phyloP scores from a whole-genome alignment of 2,888 invertebrate species.

The Xylota sylvarum region DNA sequence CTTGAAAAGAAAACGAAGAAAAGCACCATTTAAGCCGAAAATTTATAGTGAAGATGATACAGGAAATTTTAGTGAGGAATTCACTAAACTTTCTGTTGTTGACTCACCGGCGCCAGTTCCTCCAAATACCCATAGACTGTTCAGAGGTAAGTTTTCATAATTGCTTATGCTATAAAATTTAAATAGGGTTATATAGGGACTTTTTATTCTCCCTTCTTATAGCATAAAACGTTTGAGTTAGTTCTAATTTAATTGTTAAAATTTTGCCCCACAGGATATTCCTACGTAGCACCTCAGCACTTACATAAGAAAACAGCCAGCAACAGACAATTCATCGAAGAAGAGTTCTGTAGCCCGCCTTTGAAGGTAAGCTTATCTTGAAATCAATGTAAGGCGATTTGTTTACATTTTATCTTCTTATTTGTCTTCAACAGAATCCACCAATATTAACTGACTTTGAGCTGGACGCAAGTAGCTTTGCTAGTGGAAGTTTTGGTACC shows the following conservation, averaged over 20 bases:
- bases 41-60: constrained; percentile 95
- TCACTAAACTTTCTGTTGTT: constrained; percentile 95
- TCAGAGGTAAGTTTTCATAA: constrained; percentile 87
- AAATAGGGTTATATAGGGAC: too few species aligned
- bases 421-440: constrained; percentile 78
- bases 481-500: constrained; percentile 81
- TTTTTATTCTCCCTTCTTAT: too few species aligned
- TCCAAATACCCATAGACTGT: constrained; percentile 93
- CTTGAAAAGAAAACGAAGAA: constrained; percentile 90
- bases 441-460: constrained; percentile 79
- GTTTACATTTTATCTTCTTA: background rate
- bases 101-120: constrained; percentile 97
- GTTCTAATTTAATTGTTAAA: background rate
- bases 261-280: constrained; percentile 89
- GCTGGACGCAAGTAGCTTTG: constrained; percentile 79
- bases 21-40: constrained; percentile 96
- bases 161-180: too few species aligned
- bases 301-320: constrained; percentile 76
- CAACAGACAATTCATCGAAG: constrained; percentile 58
- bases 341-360: constrained; percentile 81
- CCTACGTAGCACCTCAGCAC: constrained; percentile 93
- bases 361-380: constrained; percentile 78
- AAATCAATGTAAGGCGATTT: background rate
- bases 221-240: background rate
- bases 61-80: constrained; percentile 98